phyloP scores from a whole-genome alignment of 1,140 invertebrate species.

The Papilio polyxenes region DNA sequence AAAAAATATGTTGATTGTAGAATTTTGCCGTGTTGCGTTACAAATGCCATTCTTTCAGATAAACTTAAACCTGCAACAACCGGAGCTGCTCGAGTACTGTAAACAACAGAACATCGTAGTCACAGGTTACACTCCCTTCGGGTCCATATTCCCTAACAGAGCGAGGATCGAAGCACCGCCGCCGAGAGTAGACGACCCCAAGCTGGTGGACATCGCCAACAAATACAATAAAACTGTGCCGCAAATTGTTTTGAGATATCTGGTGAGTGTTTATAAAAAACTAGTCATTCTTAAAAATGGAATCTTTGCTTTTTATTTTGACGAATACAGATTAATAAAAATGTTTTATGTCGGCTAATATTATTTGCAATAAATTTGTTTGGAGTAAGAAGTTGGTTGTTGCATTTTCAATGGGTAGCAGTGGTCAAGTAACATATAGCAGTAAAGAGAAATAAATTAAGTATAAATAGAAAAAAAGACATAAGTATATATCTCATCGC shows the following conservation, averaged over 20 bases:
- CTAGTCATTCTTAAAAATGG: too few species aligned
- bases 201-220: constrained; percentile 83
- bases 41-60: constrained; percentile 51
- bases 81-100: constrained; percentile 87
- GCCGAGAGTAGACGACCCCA: constrained; percentile 83
- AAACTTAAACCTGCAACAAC: constrained; percentile 88
- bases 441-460: too few species aligned
- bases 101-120: constrained; percentile 84
- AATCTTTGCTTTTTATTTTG: too few species aligned
- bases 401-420: too few species aligned
- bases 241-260: constrained; percentile 83
- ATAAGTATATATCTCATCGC: too few species aligned
- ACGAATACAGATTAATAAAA: too few species aligned
- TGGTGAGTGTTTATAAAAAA: constrained; percentile 76
- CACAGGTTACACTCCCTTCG: constrained; percentile 91
- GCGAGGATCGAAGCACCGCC: constrained; percentile 81
- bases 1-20: too few species aligned
- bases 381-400: too few species aligned
- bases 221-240: constrained; percentile 88
- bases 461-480: too few species aligned
- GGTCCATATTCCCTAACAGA: constrained; percentile 82
- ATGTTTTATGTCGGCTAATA: too few species aligned
- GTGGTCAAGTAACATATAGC: too few species aligned
- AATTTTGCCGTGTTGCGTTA: background rate
- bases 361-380: too few species aligned